These are phyloP conservation scores for Aphaenogaster rudis DNA, from an alignment of 1,140 invertebrate species.

Conservation along the genomic window DNA sequence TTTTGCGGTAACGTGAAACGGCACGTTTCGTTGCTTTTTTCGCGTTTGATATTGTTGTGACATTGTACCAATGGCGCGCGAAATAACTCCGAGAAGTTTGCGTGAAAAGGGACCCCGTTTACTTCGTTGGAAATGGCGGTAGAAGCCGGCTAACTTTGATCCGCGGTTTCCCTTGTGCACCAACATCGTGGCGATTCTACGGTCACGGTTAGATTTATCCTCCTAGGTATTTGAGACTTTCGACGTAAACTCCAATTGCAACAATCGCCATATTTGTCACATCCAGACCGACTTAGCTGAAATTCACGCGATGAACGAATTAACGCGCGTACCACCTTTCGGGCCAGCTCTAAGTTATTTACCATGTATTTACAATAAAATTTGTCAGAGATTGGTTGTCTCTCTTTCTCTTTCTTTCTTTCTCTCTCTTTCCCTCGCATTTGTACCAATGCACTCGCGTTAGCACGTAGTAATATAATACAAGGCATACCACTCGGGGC, in stretches of 20 bases:
- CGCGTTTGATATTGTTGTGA: constrained; percentile 43
- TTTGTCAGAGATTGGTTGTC: constrained; percentile 7
- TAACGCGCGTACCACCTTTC: constrained; percentile 5
- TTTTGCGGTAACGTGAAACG: constrained; percentile 22
- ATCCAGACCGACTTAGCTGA: not conserved
- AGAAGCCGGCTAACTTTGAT: not conserved
- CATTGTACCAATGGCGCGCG: constrained; percentile 19
- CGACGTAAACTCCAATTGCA: not conserved
- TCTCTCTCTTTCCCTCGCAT: not conserved
- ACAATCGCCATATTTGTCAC: constrained; percentile 39
- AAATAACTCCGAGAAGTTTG: constrained; percentile 22
- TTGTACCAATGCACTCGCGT: constrained; percentile 32
- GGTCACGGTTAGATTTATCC: constrained; percentile 7
- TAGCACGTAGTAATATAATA: constrained; percentile 43
- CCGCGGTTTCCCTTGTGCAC: not conserved
- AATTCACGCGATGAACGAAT: constrained; percentile 23
- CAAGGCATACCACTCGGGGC: constrained; percentile 18
- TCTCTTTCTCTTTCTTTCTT: not conserved
- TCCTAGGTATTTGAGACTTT: not conserved
- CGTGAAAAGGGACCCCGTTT: not conserved
- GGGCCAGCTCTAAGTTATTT: constrained; percentile 25
- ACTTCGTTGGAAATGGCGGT: not conserved
- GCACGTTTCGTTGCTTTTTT: constrained; percentile 35
- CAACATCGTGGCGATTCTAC: not conserved
- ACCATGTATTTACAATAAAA: constrained; percentile 22